A percentile compares a stretch with the other conserved stretches of the same genome.
phyloP scores from a whole-genome alignment of 2,888 invertebrate genomes.

The Argyresthia albistria region DNA sequence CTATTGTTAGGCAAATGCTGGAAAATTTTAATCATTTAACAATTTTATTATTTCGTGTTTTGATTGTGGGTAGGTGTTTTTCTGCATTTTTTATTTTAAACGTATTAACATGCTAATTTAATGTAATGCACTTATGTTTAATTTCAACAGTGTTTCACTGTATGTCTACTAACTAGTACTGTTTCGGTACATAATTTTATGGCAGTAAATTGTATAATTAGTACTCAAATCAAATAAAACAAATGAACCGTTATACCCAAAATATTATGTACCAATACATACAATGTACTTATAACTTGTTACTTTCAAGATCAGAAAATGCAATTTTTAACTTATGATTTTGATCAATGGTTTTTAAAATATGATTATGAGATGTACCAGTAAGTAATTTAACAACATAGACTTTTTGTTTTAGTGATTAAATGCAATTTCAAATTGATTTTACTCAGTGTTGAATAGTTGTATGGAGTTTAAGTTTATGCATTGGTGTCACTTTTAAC shows the following conservation, averaged over 20 bases:
- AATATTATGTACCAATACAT: slow-evolving; percentile 47
- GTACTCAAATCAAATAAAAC: background rate
- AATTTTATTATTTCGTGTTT: slow-evolving; percentile 35
- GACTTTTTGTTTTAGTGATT: slow-evolving; percentile 35
- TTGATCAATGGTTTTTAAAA: slow-evolving; percentile 47
- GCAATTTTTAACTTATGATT: slow-evolving; percentile 66
- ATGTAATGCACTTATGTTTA: slow-evolving; percentile 41
- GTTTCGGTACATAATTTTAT: slow-evolving; percentile 45
- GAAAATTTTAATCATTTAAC: slow-evolving; percentile 22
- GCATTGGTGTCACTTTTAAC: slow-evolving; percentile 25
- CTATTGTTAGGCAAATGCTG: background rate
- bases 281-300: slow-evolving; percentile 27
- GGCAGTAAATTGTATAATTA: slow-evolving; percentile 15
- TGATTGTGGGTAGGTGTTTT: slow-evolving; percentile 44
- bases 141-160: slow-evolving; percentile 22
- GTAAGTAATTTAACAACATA: too few relatives aligned
- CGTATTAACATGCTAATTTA: slow-evolving; percentile 62
- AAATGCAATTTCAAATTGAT: slow-evolving; percentile 23
- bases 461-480: slow-evolving; percentile 13
- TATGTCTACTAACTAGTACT: slow-evolving; percentile 27
- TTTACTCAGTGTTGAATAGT: slow-evolving; percentile 18
- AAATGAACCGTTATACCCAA: background rate
- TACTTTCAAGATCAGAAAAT: slow-evolving; percentile 24
- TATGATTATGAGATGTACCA: slow-evolving; percentile 56
- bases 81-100: slow-evolving; percentile 68